Conservation (phyloP, 1,140 invertebrate genomes). For the Leptinotarsa undecemlineata region DNA sequence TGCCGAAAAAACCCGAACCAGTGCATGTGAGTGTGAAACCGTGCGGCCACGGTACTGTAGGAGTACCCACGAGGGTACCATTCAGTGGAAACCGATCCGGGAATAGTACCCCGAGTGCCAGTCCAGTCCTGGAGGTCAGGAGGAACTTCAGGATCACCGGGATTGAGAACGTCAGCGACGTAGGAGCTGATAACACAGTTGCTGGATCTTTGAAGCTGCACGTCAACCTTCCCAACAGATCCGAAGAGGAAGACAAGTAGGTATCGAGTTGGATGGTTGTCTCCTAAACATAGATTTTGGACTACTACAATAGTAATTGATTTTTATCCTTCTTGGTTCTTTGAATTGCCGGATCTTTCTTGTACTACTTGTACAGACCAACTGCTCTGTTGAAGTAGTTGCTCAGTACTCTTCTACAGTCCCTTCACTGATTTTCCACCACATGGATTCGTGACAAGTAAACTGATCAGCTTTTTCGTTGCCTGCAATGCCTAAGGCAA, state of each 20-base stretch:
- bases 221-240: neutral
- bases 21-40: constrained; percentile 44
- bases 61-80: constrained; percentile 44
- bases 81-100: constrained; percentile 30
- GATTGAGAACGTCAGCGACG: constrained; percentile 18
- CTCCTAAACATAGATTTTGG: no score
- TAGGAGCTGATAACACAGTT: neutral
- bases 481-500: no score
- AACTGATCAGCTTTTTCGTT: no score
- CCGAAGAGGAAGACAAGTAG: neutral
- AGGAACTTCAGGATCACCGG: constrained; percentile 37
- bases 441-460: no score
- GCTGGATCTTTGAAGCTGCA: constrained; percentile 12
- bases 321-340: no score
- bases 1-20: constrained; percentile 9
- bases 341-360: no score
- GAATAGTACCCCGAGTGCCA: constrained; percentile 41
- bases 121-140: constrained; percentile 45
- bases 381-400: no score
- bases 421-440: no score
- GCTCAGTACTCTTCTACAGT: no score
- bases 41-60: constrained; percentile 52
- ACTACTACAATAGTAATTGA: no score
- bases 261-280: neutral
- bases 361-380: no score